Percentiles rank a stretch among this genome's conserved stretches.
Evolutionary conservation across 92 coral and sea anemone genomes (phyloP).

Genomic region (Palythoa caribaeorum): DNA sequence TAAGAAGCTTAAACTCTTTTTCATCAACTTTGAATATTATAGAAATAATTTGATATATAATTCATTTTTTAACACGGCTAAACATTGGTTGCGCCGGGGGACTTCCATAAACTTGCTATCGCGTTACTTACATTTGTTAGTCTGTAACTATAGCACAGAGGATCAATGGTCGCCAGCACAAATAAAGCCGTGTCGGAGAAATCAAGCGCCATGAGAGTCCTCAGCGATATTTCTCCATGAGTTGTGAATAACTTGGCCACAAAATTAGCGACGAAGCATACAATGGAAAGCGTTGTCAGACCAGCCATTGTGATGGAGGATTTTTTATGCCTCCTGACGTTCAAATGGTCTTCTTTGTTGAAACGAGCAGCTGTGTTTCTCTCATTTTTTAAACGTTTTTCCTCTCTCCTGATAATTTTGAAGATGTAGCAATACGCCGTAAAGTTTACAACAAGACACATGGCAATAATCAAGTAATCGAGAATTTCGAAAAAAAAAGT

Average conservation of each 20-base stretch:
- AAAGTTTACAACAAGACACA: conserved; percentile 10
- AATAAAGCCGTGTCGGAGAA: conserved; percentile 46
- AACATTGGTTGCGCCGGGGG: background rate
- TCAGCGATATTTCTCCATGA: conserved; percentile 16
- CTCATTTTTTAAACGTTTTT: background rate
- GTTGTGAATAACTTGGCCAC: conserved; percentile 24
- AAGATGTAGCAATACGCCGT: conserved; percentile 33
- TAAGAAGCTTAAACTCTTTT: too few relatives aligned
- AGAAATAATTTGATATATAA: too few relatives aligned
- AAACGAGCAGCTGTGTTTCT: conserved; percentile 36
- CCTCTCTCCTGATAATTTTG: conserved; percentile 26
- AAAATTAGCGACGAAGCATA: conserved; percentile 28
- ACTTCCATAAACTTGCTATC: conserved; percentile 14
- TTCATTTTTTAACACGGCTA: too few relatives aligned
- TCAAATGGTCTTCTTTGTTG: conserved; percentile 13
- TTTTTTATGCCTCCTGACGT: conserved; percentile 39
- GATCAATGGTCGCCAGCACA: conserved; percentile 44
- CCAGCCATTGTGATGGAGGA: conserved; percentile 41
- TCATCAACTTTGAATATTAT: too few relatives aligned
- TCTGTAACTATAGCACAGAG: conserved; percentile 42
- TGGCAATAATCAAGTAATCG: conserved; percentile 23
- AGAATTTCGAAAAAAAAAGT: conserved; percentile 3
- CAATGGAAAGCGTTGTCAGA: conserved; percentile 7
- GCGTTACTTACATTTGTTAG: conserved; percentile 14
- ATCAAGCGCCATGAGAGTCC: conserved; percentile 37